A percentile compares a stretch with the other conserved stretches of the same genome.
phyloP scores from a whole-genome alignment of 2,888 invertebrate species.

The Amphipoea lucens region DNA sequence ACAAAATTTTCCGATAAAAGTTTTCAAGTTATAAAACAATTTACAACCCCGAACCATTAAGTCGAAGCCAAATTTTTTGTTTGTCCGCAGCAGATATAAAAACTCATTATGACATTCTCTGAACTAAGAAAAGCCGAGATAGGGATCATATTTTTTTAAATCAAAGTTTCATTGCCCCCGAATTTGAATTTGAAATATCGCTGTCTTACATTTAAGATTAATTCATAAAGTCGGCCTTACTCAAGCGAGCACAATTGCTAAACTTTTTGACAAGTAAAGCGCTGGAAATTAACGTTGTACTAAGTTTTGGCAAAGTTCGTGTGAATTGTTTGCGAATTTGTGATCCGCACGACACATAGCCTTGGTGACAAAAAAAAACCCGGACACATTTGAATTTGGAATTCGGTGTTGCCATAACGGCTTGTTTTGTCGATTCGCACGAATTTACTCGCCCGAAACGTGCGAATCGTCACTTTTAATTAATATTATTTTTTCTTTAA shows the following conservation, averaged over 20 bases:
- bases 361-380: slow-evolving; percentile 53
- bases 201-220: slow-evolving; percentile 76
- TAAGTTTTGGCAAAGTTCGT: slow-evolving; percentile 70
- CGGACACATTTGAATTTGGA: slow-evolving; percentile 37
- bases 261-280: slow-evolving; percentile 85
- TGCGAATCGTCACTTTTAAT: too few relatives aligned
- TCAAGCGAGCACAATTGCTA: slow-evolving; percentile 78
- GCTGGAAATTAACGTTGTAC: slow-evolving; percentile 77
- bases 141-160: slow-evolving; percentile 70
- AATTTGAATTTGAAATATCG: slow-evolving; percentile 80
- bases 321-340: slow-evolving; percentile 66
- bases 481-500: background rate
- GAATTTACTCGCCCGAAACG: background rate
- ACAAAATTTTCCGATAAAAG: slow-evolving; percentile 40
- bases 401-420: slow-evolving; percentile 20
- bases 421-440: background rate
- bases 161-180: slow-evolving; percentile 76
- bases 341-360: slow-evolving; percentile 40
- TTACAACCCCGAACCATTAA: slow-evolving; percentile 55
- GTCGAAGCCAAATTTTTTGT: slow-evolving; percentile 49
- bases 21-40: slow-evolving; percentile 56
- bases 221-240: slow-evolving; percentile 78
- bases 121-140: slow-evolving; percentile 62
- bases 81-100: slow-evolving; percentile 52
- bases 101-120: slow-evolving; percentile 46